These are phyloP conservation scores for Phyllostomus hastatus DNA, from an alignment of 2,113 vertebrate genomes.

Conservation along the genomic window DNA sequence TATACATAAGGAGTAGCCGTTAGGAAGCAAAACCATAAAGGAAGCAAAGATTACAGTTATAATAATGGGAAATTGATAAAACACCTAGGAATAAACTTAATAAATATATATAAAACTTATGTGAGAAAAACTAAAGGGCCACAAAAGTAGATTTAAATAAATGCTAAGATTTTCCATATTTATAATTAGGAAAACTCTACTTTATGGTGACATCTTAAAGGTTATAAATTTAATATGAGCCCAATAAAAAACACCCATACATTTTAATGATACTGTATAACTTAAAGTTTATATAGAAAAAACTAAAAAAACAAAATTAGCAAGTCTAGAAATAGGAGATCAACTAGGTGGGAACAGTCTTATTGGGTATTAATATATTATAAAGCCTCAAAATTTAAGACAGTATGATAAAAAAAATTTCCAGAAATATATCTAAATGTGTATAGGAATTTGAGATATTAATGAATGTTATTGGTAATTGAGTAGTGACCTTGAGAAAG, in stretches of 20 bases:
- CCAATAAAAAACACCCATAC: neutral
- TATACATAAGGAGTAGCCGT: neutral
- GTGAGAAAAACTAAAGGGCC: neutral
- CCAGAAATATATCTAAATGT: neutral
- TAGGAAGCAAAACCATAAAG: neutral
- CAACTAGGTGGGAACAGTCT: neutral
- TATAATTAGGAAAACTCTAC: neutral
- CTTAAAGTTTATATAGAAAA: neutral
- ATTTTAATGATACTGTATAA: neutral
- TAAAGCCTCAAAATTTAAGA: neutral
- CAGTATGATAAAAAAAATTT: neutral
- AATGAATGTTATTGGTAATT: neutral
- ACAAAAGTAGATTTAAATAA: neutral
- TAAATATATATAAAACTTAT: neutral
- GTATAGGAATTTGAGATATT: neutral
- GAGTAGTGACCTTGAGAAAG: neutral
- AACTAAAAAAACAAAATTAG: neutral
- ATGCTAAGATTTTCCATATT: neutral
- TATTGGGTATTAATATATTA: neutral
- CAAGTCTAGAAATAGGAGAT: neutral
- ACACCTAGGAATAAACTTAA: neutral
- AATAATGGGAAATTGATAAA: neutral
- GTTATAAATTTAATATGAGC: neutral
- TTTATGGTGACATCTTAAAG: neutral
- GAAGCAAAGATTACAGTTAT: neutral